Evolutionary conservation across 2,888 invertebrate species (phyloP).

Genomic region (Anodontia alba): DNA sequence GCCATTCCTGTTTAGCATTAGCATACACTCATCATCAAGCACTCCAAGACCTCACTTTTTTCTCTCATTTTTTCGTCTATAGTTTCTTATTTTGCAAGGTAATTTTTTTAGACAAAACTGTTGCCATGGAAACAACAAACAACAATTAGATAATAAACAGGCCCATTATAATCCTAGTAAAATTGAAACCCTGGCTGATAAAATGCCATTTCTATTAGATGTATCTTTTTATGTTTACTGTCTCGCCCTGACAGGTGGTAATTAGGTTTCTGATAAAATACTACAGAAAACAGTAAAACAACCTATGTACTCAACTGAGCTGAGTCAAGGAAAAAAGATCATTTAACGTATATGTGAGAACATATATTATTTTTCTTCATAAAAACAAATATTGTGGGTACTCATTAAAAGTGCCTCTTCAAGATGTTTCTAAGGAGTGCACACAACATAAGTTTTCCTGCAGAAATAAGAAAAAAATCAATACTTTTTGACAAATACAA

Average conservation of each 20-base stretch:
- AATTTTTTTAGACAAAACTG: background rate
- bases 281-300: background rate
- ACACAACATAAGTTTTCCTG: no score
- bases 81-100: no score
- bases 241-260: slow-evolving; percentile 13
- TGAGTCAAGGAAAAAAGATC: no score
- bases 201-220: background rate
- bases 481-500: background rate
- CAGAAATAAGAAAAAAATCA: no score
- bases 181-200: background rate
- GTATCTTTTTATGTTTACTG: background rate
- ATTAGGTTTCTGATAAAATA: slow-evolving; percentile 8
- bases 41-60: no score
- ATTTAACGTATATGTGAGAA: background rate
- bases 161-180: background rate
- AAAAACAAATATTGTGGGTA: no score
- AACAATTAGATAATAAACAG: slow-evolving; percentile 3
- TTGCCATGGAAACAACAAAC: background rate
- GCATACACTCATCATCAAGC: no score
- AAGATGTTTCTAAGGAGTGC: no score
- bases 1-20: no score
- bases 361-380: no score
- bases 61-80: no score
- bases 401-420: no score
- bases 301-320: background rate